Conservation (phyloP, 2,113 vertebrate species). For the Narcine bancroftii region DNA sequence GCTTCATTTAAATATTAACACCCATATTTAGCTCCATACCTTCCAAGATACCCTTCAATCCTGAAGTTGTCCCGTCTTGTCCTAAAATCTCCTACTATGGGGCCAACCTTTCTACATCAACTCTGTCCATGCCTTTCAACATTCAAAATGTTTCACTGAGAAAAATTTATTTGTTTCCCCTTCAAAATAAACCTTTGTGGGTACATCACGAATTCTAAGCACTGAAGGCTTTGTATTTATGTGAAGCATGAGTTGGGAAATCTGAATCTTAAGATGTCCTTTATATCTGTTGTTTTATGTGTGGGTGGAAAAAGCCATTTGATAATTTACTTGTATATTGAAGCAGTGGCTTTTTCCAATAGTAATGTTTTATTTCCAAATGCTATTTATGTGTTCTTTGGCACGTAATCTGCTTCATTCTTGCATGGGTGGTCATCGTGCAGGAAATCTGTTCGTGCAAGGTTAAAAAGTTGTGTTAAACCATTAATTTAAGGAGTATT, state of each 20-base stretch:
- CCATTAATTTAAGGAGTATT: background rate
- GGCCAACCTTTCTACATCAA: too few species aligned
- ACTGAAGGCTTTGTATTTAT: background rate
- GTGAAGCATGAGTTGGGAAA: background rate
- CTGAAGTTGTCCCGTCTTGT: too few species aligned
- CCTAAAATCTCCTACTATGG: too few species aligned
- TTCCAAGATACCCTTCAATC: too few species aligned
- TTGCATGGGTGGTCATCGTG: slow-evolving; percentile 1
- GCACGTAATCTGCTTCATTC: slow-evolving; percentile 5
- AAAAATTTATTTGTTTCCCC: background rate
- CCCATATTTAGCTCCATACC: too few species aligned
- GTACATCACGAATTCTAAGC: background rate
- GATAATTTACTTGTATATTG: slow-evolving; percentile 13
- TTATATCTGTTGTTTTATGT: background rate
- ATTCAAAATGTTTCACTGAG: too few species aligned
- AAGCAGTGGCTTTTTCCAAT: background rate
- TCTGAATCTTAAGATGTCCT: background rate
- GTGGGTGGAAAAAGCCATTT: background rate
- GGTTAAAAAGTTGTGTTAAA: slow-evolving; percentile 9
- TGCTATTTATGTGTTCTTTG: slow-evolving; percentile 15
- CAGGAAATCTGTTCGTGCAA: background rate
- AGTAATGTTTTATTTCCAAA: background rate
- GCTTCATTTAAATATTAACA: too few species aligned
- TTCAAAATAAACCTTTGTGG: background rate
- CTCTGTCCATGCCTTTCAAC: too few species aligned